Base-by-base conservation (phyloP, 2,797 vertebrate genomes). In the Chiloscyllium punctatum region DNA sequence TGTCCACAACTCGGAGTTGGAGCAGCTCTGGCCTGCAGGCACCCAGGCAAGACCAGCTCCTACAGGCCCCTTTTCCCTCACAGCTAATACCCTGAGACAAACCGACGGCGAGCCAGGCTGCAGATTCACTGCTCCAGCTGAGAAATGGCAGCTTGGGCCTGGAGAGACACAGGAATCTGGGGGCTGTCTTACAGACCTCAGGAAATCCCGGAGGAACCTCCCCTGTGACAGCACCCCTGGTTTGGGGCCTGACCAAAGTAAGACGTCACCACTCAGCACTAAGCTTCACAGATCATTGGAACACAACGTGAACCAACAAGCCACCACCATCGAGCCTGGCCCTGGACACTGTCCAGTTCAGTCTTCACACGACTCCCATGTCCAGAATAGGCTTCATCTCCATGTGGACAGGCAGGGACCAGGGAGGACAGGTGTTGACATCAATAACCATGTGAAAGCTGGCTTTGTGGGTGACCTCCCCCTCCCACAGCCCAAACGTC, bases 1-100 rank as follows among this genome's bases (percentile, higher is more conserved):
- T 96, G 97, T 98, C 27, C 98, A 97, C 96, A 98, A 98, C 96
- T 98, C 98, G 0, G 97, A 97, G 94, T 97, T 97, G 0, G 97
- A 95, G 25, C 86, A 68, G n/a, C 92, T 94, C 4, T 69, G 68
- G 30, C n/a, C 23, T 23, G 4, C 25, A 4, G 11, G 42, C 48
- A 42, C 72, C 42, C 68, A 11, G 23, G 23, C 16, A 3, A 48
- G 68, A 42, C 72, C 48, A 94, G 37, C 37, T 4, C 51, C 68
- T 37, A 51, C 13, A 94, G 69, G 42, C 23, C 37, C 68, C 42
- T 33, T 11, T 42, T 6, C 68, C 6, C 27, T 90, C 27, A 27
- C 53, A 27, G 87, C 9, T 23, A 94, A 1, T 11, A 23, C 92
- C 23, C 37, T 72, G 27, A 72, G 42, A 25, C 69, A 94, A 48